These are phyloP conservation scores for Acanthoscelides obtectus DNA, from an alignment of 2,888 invertebrate species.

Conservation along the genomic window DNA sequence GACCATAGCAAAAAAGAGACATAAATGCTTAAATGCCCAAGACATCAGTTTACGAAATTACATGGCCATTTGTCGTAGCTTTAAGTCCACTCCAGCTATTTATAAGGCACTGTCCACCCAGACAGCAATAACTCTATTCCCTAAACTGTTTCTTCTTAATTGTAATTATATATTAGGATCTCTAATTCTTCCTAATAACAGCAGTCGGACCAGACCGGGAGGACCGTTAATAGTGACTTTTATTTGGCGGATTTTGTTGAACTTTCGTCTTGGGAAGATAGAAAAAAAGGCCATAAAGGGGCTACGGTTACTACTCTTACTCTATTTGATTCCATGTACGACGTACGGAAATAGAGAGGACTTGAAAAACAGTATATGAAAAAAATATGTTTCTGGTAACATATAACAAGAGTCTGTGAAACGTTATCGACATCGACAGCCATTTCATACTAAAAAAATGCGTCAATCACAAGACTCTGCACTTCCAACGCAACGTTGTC, in stretches of 20 bases:
- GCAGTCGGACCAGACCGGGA: background rate
- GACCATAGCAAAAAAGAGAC: background rate
- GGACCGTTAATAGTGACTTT: background rate
- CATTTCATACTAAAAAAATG: too few relatives aligned
- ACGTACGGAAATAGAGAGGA: background rate
- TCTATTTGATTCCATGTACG: background rate
- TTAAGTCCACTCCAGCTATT: background rate
- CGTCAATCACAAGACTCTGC: too few relatives aligned
- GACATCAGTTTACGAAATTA: background rate
- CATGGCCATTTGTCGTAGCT: background rate
- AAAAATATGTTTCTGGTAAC: too few relatives aligned
- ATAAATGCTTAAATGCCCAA: background rate
- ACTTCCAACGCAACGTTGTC: too few relatives aligned
- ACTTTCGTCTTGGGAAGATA: background rate
- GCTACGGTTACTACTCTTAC: background rate
- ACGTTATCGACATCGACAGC: too few relatives aligned
- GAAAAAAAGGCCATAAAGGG: background rate
- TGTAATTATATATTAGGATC: background rate
- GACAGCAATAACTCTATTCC: background rate
- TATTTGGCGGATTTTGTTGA: background rate
- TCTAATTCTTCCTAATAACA: background rate
- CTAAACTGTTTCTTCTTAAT: background rate
- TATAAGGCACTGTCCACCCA: background rate
- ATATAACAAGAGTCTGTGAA: too few relatives aligned
- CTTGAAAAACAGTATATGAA: too few relatives aligned